Base-by-base conservation (phyloP, 2,888 invertebrate genomes). In the Laspeyria flexula region DNA sequence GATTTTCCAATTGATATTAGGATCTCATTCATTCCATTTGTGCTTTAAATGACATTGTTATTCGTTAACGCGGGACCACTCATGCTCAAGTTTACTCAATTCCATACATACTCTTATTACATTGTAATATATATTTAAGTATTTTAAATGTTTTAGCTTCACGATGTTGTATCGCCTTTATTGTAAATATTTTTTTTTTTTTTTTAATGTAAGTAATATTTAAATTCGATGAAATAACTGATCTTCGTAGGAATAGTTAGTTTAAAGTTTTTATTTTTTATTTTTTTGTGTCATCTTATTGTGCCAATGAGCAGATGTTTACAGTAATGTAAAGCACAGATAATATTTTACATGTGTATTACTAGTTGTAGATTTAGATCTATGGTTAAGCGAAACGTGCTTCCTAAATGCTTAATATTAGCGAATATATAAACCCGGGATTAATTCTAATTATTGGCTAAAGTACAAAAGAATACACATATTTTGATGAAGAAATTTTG, bases 1-100 rank as follows among this genome's bases (percentile, higher is more conserved):
- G 31, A 39, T 41, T 47, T 60, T 53, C 48, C 57, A 64, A 59
- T 73, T 57, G 47, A 55, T 79, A 64, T 25, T 81, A 81, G 86
- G 91, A 90, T 91, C 91, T 90, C 90, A 91, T 81, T 40, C 91
- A 91, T 91, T 91, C 91, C 90, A 90, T 78, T 71, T 61, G 65
- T 69, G 85, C 85, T 88, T 88, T 88, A 86, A 67, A 55, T 38
- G 47, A 55, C 44, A 64, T 65, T 52, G 31, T 62, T 63, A 50
- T 56, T 38, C 42, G 52, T 61, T 55, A 43, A 65, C 31, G 55
- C 76, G 83, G 83, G 83, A 88, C 81, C 87, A 83, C 41, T 49
- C 65, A 65, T 69, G 69, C 69, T 69, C 69, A 69, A 69, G 64
- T 71, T 67, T 67, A 69, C 68, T 65, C 68, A 69, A 65, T 58